Base-by-base conservation (phyloP, 2,113 vertebrate genomes). In the Charadrius vociferus region DNA sequence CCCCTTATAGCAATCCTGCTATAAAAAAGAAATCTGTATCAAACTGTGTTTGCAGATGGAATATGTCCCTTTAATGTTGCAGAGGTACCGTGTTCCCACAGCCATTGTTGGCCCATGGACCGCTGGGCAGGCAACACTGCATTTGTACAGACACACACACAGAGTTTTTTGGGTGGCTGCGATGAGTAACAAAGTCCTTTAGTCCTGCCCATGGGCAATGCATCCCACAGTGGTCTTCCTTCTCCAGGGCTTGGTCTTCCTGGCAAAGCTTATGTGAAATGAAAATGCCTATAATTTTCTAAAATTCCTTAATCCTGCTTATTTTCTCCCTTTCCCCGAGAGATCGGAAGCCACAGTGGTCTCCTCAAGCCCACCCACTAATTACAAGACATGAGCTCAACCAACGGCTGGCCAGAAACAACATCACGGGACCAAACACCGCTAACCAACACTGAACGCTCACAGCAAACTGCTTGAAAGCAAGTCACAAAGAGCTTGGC, bases 301-400 rank as follows among this genome's bases (percentile, higher is more conserved):
- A 45, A 83, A 97, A 96, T 96, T 96, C 96, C 91, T 95, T 96
- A 96, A 97, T 97, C 95, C 96, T 95, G 94, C 84, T 97, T 80
- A 93, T 97, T 97, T 97, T 96, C 91, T 97, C 93, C 84, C 87
- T 97, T 97, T 97, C 66, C 95, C 95, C 7, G 86, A 75, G 91
- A 97, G 94, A 85, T 88, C 27, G 23, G 96, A 97, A 96, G 89
- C 96, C 87, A 0, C 95, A 95, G 91, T 71, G 93, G 95, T 95
- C 91, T 95, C 91, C 74, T 90, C 74, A 13, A 96, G 94, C 93
- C 91, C 95, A 95, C 94, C 96, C 87, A 93, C 55, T 86, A 96
- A 96, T 97, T 97, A 96, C 75, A 95, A 96, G 97, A 95, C 89
- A 88, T 94, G 95, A 95, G 89, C 95, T 97, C 96, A 93, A 80